Base-by-base conservation (phyloP, 2,113 vertebrate species). In the Dipodomys merriami region DNA sequence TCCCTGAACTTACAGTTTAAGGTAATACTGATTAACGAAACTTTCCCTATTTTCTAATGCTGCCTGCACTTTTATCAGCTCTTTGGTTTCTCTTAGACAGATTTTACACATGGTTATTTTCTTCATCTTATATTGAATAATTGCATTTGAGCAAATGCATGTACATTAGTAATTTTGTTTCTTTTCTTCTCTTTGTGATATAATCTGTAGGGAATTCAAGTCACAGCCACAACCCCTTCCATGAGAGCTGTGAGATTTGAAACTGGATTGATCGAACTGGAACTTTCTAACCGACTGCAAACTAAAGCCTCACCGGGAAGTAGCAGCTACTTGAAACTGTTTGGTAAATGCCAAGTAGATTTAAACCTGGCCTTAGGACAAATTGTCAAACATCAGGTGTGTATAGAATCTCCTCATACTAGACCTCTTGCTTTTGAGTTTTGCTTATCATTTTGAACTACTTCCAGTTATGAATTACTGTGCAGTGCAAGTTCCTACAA, bases 331-430 rank as follows among this genome's bases (percentile, higher is more conserved):
- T 98, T 99, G 65, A 99, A 99, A 95, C 98, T 99, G 53, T 99
- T 99, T 94, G 99, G 99, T 53, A 99, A 99, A 97, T 99, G 99
- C 96, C 99, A 99, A 93, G 99, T 99, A 68, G 99, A 99, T 96
- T 98, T 99, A 91, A 98, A 99, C 97, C 98, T 99, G 97, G 99
- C 99, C 6, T 97, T 99, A 22, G 99, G 99, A 86, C 99, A 99
- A 97, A 99, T 99, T 78, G 99, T 99, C 91, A 99, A 99, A 91
- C 99, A 99, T 97, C 99, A 99, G 98, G 99, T 99, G 69, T 86
- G 96, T 91, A 76, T 0, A 74, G 11, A 44, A 0, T n/a, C 83
- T 80, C 35, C 94, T 88, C 23, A 13, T 77, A 15, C 39, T 87
- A 81, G 81, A 67, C 83, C 64, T 88, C 23, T 64, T 39, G 29